phyloP scores from a whole-genome alignment of 2,113 vertebrate genomes.

The Egretta garzetta region DNA sequence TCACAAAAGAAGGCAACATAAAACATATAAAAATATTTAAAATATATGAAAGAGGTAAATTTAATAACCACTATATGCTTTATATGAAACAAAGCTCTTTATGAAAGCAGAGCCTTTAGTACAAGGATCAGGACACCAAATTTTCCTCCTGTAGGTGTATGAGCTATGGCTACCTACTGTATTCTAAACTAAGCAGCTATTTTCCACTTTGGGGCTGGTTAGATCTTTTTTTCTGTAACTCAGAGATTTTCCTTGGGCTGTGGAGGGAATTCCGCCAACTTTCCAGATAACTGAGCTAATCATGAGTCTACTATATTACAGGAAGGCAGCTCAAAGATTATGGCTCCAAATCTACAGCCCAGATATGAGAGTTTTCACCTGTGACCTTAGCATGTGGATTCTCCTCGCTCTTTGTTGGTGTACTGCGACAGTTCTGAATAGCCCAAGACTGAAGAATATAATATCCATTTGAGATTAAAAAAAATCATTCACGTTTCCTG shows the following conservation, averaged over 20 bases:
- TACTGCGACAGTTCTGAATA: background rate
- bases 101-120: background rate
- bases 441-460: background rate
- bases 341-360: background rate
- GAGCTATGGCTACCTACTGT: background rate
- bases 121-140: background rate
- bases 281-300: background rate
- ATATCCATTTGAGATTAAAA: background rate
- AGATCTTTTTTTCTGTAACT: background rate
- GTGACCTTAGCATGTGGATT: background rate
- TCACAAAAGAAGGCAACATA: background rate
- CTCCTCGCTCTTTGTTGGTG: background rate
- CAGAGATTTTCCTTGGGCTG: background rate
- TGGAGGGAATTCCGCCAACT: background rate
- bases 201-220: background rate
- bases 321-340: background rate
- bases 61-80: background rate
- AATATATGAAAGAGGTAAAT: background rate
- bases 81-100: background rate
- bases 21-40: background rate
- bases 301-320: background rate
- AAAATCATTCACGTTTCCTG: background rate
- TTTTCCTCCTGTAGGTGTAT: background rate
- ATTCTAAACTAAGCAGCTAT: background rate
- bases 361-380: background rate